Evolutionary conservation across 2,888 invertebrate species (phyloP).

Genomic region (Aphidoletes aphidimyza): DNA sequence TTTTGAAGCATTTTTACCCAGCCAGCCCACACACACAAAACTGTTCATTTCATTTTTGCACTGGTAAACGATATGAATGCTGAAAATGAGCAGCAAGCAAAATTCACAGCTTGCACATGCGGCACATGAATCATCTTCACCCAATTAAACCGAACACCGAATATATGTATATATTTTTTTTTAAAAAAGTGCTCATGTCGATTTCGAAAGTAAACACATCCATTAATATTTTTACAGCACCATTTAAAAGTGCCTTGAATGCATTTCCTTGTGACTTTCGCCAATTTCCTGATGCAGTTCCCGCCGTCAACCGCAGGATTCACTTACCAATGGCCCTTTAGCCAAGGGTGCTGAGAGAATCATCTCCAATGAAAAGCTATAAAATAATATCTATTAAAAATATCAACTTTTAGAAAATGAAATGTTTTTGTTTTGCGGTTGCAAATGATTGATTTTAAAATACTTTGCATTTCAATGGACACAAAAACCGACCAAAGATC

Average conservation of each 20-base stretch:
- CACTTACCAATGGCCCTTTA: too few relatives aligned
- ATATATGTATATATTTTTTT: neutral
- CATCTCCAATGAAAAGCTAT: neutral
- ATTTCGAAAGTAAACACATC: slow-evolving; percentile 29
- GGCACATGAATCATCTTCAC: slow-evolving; percentile 36
- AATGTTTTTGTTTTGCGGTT: neutral
- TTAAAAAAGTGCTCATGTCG: neutral
- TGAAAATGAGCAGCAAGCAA: neutral
- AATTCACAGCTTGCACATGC: slow-evolving; percentile 2
- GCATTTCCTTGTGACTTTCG: neutral
- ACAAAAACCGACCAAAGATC: neutral
- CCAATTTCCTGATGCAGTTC: neutral
- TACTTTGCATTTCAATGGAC: neutral
- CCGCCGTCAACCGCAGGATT: neutral
- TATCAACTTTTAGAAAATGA: neutral
- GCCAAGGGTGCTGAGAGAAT: neutral
- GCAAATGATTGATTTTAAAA: neutral
- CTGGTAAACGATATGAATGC: neutral
- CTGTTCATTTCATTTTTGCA: neutral
- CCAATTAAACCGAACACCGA: neutral
- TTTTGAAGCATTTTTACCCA: neutral
- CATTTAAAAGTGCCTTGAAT: neutral
- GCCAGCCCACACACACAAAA: neutral
- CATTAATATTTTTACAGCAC: neutral
- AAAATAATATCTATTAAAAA: neutral